Evolutionary conservation across 2,888 invertebrate genomes (phyloP).

Genomic region (Acleris emargana): DNA sequence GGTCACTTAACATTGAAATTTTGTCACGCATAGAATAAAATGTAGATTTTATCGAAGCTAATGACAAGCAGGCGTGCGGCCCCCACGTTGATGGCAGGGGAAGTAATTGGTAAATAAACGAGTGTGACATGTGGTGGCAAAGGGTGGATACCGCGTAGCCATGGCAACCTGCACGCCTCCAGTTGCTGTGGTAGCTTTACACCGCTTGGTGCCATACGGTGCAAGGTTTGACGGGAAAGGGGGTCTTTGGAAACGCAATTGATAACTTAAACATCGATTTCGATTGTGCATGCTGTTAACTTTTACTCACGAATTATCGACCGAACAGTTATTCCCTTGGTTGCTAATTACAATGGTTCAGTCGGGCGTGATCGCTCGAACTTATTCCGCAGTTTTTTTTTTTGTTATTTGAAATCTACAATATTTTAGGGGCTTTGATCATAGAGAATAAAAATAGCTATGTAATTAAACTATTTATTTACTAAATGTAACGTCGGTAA

Average conservation of each 20-base stretch:
- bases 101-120: constrained; percentile 70
- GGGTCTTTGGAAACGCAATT: constrained; percentile 47
- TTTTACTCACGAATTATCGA: too few species aligned
- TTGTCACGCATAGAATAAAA: constrained; percentile 38
- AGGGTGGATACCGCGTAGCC: constrained; percentile 48
- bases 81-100: constrained; percentile 54
- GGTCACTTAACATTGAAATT: constrained; percentile 45
- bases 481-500: too few species aligned
- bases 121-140: constrained; percentile 46
- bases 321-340: too few species aligned
- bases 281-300: background rate
- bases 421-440: too few species aligned
- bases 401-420: too few species aligned
- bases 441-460: background rate
- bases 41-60: constrained; percentile 38
- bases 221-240: constrained; percentile 50
- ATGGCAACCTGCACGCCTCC: constrained; percentile 61
- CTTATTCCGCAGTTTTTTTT: too few species aligned
- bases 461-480: background rate
- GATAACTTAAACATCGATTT: constrained; percentile 13
- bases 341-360: too few species aligned
- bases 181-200: constrained; percentile 54
- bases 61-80: constrained; percentile 49
- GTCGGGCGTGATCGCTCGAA: too few species aligned
- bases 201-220: constrained; percentile 56